A percentile compares a stretch with the other conserved stretches of the same genome.
phyloP scores from a whole-genome alignment of 2,888 invertebrate genomes.

The Ichneumoninae sp. region DNA sequence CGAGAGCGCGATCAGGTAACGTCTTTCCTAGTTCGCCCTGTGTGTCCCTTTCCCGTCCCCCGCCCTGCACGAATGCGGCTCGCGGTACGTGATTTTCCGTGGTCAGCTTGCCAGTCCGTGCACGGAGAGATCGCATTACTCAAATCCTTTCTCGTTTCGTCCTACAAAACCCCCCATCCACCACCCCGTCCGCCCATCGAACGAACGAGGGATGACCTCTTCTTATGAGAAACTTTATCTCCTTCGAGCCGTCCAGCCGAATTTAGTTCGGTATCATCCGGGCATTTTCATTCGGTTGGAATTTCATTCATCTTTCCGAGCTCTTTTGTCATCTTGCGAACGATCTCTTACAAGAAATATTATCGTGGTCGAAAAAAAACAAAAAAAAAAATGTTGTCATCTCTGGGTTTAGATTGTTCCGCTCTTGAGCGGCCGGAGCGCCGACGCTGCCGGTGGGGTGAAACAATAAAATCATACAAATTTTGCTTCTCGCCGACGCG shows the following conservation, averaged over 20 bases:
- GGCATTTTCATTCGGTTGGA: neutral
- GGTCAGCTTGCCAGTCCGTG: conserved; percentile 66
- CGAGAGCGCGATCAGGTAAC: conserved; percentile 18
- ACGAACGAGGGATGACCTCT: conserved; percentile 25
- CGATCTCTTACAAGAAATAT: neutral
- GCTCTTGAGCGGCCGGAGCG: too few relatives aligned
- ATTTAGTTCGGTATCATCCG: conserved; percentile 22
- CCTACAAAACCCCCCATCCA: neutral
- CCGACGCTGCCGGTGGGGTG: neutral
- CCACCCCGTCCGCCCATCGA: neutral
- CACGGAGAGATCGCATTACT: conserved; percentile 50
- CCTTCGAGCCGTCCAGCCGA: neutral
- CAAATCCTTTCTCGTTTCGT: conserved; percentile 53
- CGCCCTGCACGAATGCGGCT: conserved; percentile 25
- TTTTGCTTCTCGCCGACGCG: conserved; percentile 7
- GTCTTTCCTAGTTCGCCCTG: conserved; percentile 14
- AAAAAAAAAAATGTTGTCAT: neutral
- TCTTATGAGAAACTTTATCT: conserved; percentile 39
- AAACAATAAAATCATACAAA: conserved; percentile 20
- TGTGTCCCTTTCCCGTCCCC: conserved; percentile 44
- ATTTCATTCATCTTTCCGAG: conserved; percentile 4
- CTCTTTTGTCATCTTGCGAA: neutral
- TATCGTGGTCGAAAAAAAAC: neutral
- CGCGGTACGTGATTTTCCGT: conserved; percentile 69
- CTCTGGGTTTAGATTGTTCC: too few relatives aligned